Conservation (phyloP, 2,113 vertebrate species). For the Myotis lucifugus region DNA sequence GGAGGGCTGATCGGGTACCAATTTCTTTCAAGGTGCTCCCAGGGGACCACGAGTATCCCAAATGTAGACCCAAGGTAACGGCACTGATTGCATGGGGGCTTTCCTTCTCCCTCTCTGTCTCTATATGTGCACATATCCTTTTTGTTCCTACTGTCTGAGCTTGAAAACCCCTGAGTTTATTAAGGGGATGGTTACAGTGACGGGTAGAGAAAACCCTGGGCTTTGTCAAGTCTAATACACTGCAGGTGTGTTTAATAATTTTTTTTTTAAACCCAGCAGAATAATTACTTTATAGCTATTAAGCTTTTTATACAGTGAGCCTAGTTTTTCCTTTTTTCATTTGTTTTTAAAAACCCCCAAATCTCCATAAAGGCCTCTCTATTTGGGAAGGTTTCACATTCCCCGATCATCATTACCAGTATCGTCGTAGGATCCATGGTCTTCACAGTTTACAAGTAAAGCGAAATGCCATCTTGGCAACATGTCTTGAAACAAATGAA, state of each 20-base stretch:
- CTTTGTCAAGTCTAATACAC: too few relatives aligned
- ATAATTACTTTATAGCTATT: background rate
- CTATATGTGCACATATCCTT: background rate
- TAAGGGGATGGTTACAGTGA: background rate
- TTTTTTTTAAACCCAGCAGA: background rate
- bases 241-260: background rate
- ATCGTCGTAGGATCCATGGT: background rate
- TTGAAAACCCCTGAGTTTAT: background rate
- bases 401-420: background rate
- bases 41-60: conserved; percentile 98
- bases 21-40: conserved; percentile 98
- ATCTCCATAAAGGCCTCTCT: background rate
- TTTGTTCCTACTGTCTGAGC: background rate
- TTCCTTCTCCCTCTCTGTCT: background rate
- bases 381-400: background rate
- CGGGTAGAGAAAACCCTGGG: background rate
- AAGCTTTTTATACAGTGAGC: background rate
- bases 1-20: conserved; percentile 95
- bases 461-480: background rate
- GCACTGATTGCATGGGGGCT: background rate
- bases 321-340: background rate
- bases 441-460: background rate
- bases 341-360: background rate
- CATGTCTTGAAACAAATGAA: background rate
- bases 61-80: conserved; percentile 96